Evolutionary conservation across 2,113 vertebrate genomes (phyloP).

Genomic region (Lontra canadensis): DNA sequence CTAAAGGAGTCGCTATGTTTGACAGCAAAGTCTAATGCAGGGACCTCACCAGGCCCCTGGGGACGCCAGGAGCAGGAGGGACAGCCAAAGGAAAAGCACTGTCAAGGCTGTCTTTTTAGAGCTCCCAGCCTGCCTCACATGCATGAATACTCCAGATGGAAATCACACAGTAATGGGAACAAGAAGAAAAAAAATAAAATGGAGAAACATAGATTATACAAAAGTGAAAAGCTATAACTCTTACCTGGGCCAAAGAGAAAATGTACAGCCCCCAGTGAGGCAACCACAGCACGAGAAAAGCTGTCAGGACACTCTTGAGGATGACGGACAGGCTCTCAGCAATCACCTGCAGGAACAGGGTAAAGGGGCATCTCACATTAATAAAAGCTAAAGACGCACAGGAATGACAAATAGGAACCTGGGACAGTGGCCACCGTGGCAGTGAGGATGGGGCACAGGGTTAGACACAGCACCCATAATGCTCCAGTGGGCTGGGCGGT

Average conservation of each 20-base stretch:
- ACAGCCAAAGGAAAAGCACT: neutral
- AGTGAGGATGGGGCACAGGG: no score
- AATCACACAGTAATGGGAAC: neutral
- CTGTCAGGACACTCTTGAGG: conserved; percentile 90
- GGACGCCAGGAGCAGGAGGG: neutral
- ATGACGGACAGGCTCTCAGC: conserved; percentile 94
- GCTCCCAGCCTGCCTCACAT: neutral
- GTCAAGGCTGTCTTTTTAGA: neutral
- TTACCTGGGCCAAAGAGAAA: conserved; percentile 93
- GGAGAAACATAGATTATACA: neutral
- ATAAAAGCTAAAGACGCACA: neutral
- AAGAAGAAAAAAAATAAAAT: neutral
- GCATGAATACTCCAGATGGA: neutral
- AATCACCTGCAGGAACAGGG: conserved; percentile 84
- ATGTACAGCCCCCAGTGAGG: conserved; percentile 93
- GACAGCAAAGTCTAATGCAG: neutral
- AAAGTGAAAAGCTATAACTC: conserved; percentile 22
- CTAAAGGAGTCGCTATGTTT: neutral
- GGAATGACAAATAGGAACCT: neutral
- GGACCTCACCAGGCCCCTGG: neutral
- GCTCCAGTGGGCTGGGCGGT: neutral
- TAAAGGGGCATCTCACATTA: neutral
- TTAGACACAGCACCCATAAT: neutral
- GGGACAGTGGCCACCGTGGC: neutral
- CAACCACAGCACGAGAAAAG: conserved; percentile 88